Percentiles rank a stretch among this genome's conserved stretches.
phyloP scores from a whole-genome alignment of 2,888 invertebrate genomes.

The Drosophila longiperda region DNA sequence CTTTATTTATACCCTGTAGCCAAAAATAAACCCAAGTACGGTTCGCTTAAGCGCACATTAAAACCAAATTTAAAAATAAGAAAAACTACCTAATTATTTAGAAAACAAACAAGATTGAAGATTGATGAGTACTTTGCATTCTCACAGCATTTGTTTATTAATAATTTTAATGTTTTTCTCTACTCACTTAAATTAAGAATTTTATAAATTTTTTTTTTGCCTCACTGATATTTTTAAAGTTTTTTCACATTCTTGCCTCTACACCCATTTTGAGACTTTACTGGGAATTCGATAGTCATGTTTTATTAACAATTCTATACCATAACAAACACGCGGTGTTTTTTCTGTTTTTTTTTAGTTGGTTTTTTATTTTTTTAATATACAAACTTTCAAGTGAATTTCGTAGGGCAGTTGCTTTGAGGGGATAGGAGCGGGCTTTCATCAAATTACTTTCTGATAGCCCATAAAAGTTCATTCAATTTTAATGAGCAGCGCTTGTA shows the following conservation, averaged over 20 bases:
- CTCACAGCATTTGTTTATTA: background rate
- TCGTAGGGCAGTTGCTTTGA: slow-evolving; percentile 35
- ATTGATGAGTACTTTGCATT: background rate
- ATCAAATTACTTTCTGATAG: slow-evolving; percentile 57
- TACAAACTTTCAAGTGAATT: slow-evolving; percentile 63
- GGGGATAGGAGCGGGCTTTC: slow-evolving; percentile 40
- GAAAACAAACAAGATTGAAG: background rate
- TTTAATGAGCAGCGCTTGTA: slow-evolving; percentile 68
- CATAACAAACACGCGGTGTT: slow-evolving; percentile 4
- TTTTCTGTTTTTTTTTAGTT: slow-evolving; percentile 18
- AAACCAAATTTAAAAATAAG: background rate
- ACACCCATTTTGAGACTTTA: background rate
- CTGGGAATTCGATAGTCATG: slow-evolving; percentile 6
- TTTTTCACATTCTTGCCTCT: background rate
- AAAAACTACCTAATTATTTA: background rate
- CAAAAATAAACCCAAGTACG: no score
- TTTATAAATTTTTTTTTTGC: background rate
- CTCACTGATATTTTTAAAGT: background rate
- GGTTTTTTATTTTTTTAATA: slow-evolving; percentile 32
- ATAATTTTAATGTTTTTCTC: background rate
- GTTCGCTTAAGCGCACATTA: background rate
- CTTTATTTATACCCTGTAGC: slow-evolving; percentile 17
- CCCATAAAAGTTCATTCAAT: slow-evolving; percentile 55
- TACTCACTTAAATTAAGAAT: background rate
- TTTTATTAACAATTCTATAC: slow-evolving; percentile 1